Percentiles rank a stretch among this genome's conserved stretches.
phyloP scores from a whole-genome alignment of 2,797 vertebrate species.

The Todus mexicanus region DNA sequence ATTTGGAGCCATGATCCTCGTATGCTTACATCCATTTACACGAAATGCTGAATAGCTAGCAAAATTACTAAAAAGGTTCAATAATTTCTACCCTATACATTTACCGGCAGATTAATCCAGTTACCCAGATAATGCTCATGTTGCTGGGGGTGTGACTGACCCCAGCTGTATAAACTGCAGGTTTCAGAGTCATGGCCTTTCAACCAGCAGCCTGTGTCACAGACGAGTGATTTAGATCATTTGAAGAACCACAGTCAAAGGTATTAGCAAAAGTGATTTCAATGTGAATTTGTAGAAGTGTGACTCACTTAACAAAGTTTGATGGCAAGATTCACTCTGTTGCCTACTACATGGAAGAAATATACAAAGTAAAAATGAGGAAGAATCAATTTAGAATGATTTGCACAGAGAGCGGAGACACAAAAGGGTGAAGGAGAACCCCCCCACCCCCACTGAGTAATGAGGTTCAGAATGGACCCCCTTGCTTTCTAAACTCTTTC shows the following conservation, averaged over 20 bases:
- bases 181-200: neutral
- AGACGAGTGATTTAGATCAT: neutral
- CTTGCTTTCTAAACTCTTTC: neutral
- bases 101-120: neutral
- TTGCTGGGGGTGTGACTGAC: neutral
- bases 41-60: neutral
- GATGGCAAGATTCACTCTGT: neutral
- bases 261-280: neutral
- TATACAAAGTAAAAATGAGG: neutral
- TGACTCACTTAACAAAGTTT: neutral
- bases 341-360: neutral
- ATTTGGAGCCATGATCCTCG: neutral
- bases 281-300: neutral
- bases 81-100: neutral
- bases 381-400: neutral
- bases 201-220: neutral
- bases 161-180: neutral
- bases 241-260: neutral
- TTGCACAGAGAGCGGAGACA: neutral
- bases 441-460: too few species aligned
- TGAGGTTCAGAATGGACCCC: neutral
- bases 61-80: neutral
- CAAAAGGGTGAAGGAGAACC: neutral
- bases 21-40: neutral
- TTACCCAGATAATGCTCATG: neutral